Evolutionary conservation across 2,888 invertebrate genomes (phyloP), one percentile per base, ranked within the genome.

Genomic region (Tipula confusa): DNA sequence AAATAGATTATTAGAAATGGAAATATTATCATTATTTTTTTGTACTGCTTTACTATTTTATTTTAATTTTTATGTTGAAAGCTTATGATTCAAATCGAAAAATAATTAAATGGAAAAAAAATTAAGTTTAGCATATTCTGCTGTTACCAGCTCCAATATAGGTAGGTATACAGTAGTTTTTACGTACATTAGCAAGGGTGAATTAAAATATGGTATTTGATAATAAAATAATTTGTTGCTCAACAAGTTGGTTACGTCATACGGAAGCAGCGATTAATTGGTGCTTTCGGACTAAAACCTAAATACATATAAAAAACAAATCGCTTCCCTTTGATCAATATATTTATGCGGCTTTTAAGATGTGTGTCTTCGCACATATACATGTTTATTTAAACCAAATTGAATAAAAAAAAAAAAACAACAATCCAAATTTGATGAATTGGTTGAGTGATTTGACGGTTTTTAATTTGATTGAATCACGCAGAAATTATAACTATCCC

Each of bases 401-500:
- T 43, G 43, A 43, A n/a, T n/a, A n/a, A n/a, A n/a, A n/a, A n/a
- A n/a, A n/a, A n/a, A n/a, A n/a, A 43, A 43, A 6, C 43, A 43
- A 43, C 43, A 43, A 15, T 64, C 64, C 64, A n/a, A 80, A n/a
- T 80, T 64, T 80, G 29, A 80, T 80, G 80, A 29, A 80, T 80
- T 80, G 80, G 80, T 80, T 80, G 80, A 80, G 29, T 80, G 80
- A 80, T 80, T 80, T 80, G 80, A 80, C 80, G 31, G 80, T 80
- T 80, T 80, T 80, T 80, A 80, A 80, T 80, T 80, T 80, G 80
- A 80, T 80, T 80, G 80, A 80, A 80, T 80, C 80, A 80, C 80
- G 80, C 80, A 80, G 31, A 80, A 64, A 24, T 64, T 43, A 43
- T n/a, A 43, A 43, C 31, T 11, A 18, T 11, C 9, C 64, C 64